Evolutionary conservation across 2,888 invertebrate species (phyloP).

Genomic region (Zelleria hepariella): DNA sequence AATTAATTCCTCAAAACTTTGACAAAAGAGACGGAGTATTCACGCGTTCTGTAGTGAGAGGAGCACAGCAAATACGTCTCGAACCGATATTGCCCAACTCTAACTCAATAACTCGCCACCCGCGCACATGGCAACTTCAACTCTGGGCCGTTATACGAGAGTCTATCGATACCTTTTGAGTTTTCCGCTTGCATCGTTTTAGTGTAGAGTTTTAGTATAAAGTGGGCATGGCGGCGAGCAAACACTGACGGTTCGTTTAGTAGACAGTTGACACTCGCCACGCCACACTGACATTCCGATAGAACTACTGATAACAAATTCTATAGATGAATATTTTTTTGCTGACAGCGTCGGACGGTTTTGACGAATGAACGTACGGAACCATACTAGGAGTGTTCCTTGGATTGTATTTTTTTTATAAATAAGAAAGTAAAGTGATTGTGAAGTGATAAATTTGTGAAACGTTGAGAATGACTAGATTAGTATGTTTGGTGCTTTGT

Average conservation of each 20-base stretch:
- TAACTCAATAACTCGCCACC: slow-evolving; percentile 21
- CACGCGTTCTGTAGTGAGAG: slow-evolving; percentile 24
- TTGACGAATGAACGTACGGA: background rate
- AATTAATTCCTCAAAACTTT: slow-evolving; percentile 26
- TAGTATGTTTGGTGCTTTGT: slow-evolving; percentile 20
- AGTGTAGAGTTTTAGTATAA: slow-evolving; percentile 25
- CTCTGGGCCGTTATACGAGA: slow-evolving; percentile 14
- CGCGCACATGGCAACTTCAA: slow-evolving; percentile 13
- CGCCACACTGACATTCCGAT: slow-evolving; percentile 71
- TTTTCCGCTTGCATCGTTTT: slow-evolving; percentile 22
- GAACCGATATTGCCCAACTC: slow-evolving; percentile 17
- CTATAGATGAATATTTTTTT: slow-evolving; percentile 39
- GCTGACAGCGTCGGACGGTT: slow-evolving; percentile 3
- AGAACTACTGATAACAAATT: slow-evolving; percentile 64
- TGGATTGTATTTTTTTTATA: background rate
- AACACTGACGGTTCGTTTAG: slow-evolving; percentile 70
- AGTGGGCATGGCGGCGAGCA: slow-evolving; percentile 68
- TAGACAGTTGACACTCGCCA: slow-evolving; percentile 72
- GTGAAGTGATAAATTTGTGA: slow-evolving; percentile 33
- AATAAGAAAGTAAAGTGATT: slow-evolving; percentile 8
- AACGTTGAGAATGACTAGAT: slow-evolving; percentile 42
- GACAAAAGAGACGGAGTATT: slow-evolving; percentile 37
- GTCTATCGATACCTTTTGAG: slow-evolving; percentile 11
- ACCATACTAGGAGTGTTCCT: background rate
- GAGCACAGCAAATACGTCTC: slow-evolving; percentile 45